phyloP scores from a whole-genome alignment of 2,888 invertebrate species.

The Gibbula magus region DNA sequence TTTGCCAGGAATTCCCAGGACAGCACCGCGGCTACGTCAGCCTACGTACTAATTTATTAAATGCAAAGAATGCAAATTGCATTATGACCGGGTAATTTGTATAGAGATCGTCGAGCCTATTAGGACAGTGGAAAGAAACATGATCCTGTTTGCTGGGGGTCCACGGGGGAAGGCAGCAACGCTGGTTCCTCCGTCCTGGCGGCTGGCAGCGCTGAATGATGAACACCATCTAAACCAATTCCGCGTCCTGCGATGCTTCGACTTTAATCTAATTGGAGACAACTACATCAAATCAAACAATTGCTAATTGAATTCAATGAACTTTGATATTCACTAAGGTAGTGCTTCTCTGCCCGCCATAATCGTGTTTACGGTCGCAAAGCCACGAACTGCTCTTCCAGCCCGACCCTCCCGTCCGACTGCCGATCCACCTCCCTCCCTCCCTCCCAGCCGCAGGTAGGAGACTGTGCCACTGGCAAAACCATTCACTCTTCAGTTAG shows the following conservation, averaged over 20 bases:
- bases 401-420: not conserved
- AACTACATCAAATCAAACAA: conserved; percentile 56
- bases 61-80: conserved; percentile 62
- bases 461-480: too few species aligned
- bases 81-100: conserved; percentile 59
- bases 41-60: conserved; percentile 62
- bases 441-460: too few species aligned
- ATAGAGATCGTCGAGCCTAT: conserved; percentile 53
- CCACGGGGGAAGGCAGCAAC: conserved; percentile 31
- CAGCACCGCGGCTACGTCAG: conserved; percentile 39
- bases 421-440: too few species aligned
- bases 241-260: conserved; percentile 25
- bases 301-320: conserved; percentile 53
- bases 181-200: conserved; percentile 18
- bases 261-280: conserved; percentile 53
- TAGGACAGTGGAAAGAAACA: conserved; percentile 38
- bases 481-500: too few species aligned
- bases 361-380: conserved; percentile 23
- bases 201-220: conserved; percentile 21
- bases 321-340: conserved; percentile 46
- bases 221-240: conserved; percentile 25
- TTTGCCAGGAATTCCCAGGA: conserved; percentile 45
- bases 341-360: conserved; percentile 10
- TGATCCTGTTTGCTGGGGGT: conserved; percentile 37
- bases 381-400: not conserved